Evolutionary conservation across 2,797 vertebrate genomes (phyloP), one percentile per base, ranked within the genome.

Genomic region (Ceryle rudis): DNA sequence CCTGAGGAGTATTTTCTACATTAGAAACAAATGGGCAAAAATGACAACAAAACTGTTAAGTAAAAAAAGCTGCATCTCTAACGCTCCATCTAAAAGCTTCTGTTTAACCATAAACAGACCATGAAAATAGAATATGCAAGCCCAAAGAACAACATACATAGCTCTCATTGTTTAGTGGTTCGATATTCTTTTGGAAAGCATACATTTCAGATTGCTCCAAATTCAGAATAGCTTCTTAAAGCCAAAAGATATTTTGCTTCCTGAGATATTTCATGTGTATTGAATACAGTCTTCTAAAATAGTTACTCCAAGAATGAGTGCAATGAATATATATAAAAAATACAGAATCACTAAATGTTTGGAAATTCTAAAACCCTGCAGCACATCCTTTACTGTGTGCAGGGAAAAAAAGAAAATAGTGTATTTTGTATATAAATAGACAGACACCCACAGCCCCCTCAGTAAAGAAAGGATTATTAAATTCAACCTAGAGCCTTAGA

Each of bases 371-470:
- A 78, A 74, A 35, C 7, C 18, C 11, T 89, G 39, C 33, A 83
- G 49, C 11, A 65, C n/a, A 57, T 55, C 26, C 33, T 72, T 54
- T 47, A 31, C 28, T 37, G 9, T 28, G 15, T 23, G 39, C 3
- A 39, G 37, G 13, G 5, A 9, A 21, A 44, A 58, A 52, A 23
- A 61, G 3, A 19, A 26, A 88, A 41, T 10, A 28, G 9, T 11
- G 3, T 15, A 41, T 54, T 65, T 69, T 23, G 21, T 39, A n/a
- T 12, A 37, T 9, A 17, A 11, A 5, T 28, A 23, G 7, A 46
- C 2, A 52, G 0, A 52, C 1, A 28, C 10, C 23, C 17, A 9
- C 13, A 9, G 19, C 6, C 16, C 19, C 14, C 14, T 25, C 20
- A 29, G 19, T 20, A 37, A 66, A 71, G 28, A 71, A 77, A 73